phyloP scores from a whole-genome alignment of 2,113 vertebrate genomes.

The Sinocyclocheilus anshuiensis region DNA sequence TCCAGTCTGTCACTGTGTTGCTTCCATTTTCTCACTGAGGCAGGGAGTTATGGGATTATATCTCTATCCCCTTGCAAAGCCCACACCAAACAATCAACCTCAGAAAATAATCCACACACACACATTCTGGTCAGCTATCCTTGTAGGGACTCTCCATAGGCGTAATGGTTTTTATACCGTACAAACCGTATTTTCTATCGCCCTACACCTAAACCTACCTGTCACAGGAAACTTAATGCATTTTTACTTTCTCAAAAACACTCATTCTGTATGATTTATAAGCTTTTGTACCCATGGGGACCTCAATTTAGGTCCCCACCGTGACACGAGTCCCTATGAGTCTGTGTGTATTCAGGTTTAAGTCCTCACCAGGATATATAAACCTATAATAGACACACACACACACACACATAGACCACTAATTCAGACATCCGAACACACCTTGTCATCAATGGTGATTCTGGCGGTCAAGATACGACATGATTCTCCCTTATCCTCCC shows the following conservation, averaged over 20 bases:
- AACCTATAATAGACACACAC: background rate
- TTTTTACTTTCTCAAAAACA: too few species aligned
- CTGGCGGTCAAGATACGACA: background rate
- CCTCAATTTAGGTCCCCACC: too few species aligned
- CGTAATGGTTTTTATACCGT: too few species aligned
- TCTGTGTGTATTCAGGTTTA: too few species aligned
- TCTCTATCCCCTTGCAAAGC: constrained; percentile 72
- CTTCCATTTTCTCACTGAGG: constrained; percentile 30
- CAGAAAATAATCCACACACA: constrained; percentile 65
- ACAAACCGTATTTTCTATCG: too few species aligned
- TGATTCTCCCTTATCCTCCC: background rate
- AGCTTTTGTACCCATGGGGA: too few species aligned
- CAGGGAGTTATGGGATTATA: constrained; percentile 70
- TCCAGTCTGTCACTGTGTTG: constrained; percentile 14
- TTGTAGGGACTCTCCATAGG: too few species aligned
- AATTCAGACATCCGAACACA: background rate
- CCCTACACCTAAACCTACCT: too few species aligned
- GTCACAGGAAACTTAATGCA: too few species aligned
- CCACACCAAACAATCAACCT: constrained; percentile 77
- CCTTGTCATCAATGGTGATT: background rate
- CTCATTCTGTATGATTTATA: too few species aligned
- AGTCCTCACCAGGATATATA: too few species aligned
- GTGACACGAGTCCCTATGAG: too few species aligned
- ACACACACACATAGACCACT: constrained; percentile 43
- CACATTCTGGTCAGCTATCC: background rate